Base-by-base conservation (phyloP, 2,888 invertebrate species). In the Cosmia trapezina region DNA sequence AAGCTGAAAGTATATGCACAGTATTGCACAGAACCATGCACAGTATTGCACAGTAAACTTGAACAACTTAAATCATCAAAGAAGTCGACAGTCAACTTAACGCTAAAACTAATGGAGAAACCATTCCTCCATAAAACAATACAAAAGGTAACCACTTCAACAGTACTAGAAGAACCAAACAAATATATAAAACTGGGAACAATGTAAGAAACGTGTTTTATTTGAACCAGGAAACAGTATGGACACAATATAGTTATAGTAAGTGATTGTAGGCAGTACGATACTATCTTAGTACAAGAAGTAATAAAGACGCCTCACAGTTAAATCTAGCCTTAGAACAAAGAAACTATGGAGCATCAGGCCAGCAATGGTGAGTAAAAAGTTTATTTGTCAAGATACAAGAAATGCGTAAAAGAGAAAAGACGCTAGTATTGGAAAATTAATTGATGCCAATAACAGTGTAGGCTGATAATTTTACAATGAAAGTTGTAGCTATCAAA, bases 271-370 rank as follows among this genome's bases (percentile, higher is more conserved):
- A 90, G 85, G 88, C 89, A 83, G 84, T 78, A 87, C 73, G 93
- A 94, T 93, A 90, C 87, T 91, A 93, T 94, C 93, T 91, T 88
- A 88, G 90, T 89, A 91, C 90, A 89, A 89, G 90, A 86, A 89
- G 94, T 92, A 93, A 94, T 94, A 94, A 93, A 94, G 93, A 93
- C 92, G 91, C 91, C 90, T 92, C 91, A 88, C 88, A 90, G 90
- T 90, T 89, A 91, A 91, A 89, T 90, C 91, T 91, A 91, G 90
- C 89, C 68, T 87, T 83, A 78, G 88, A 77, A 91, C 88, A 91
- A 69, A 66, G 75, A 86, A 83, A 72, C 70, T 90, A 88, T 90
- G 56, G 87, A 85, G 86, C 11, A 28, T 57, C 17, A 33, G n/a
- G 4, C 4, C 68, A 37, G n/a, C 14, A 17, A 67, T 43, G 4